Evolutionary conservation across 2,113 vertebrate genomes (phyloP).

Genomic region (Xiphophorus couchianus): DNA sequence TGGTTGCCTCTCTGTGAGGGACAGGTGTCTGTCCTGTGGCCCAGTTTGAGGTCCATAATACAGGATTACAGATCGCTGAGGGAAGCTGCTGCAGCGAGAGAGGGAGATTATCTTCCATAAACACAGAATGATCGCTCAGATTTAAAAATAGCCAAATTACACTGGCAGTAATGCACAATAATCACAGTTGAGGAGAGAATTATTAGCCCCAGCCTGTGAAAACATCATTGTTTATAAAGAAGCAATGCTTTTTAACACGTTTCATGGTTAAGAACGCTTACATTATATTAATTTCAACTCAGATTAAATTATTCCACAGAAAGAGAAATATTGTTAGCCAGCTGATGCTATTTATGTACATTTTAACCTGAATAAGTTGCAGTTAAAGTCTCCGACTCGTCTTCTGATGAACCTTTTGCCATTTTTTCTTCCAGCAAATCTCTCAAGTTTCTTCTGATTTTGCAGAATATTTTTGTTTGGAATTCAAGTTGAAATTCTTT

Average conservation of each 20-base stretch:
- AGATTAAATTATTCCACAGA: not conserved
- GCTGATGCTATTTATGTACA: too few species aligned
- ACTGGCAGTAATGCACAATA: not conserved
- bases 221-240: too few species aligned
- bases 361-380: not conserved
- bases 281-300: not conserved
- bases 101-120: constrained; percentile 18
- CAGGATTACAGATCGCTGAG: constrained; percentile 34
- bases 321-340: not conserved
- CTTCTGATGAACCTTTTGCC: too few species aligned
- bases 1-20: not conserved
- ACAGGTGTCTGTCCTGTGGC: constrained; percentile 24
- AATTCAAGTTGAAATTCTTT: too few species aligned
- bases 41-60: constrained; percentile 28
- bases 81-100: constrained; percentile 21
- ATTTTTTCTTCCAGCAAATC: too few species aligned
- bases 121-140: constrained; percentile 14
- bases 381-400: too few species aligned
- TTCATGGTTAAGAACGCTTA: too few species aligned
- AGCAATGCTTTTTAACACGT: too few species aligned
- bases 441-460: too few species aligned
- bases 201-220: not conserved
- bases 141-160: constrained; percentile 19
- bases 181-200: not conserved
- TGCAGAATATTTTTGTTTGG: too few species aligned